Conservation (phyloP, 1,140 invertebrate genomes). For the Pomacea maculata region DNA sequence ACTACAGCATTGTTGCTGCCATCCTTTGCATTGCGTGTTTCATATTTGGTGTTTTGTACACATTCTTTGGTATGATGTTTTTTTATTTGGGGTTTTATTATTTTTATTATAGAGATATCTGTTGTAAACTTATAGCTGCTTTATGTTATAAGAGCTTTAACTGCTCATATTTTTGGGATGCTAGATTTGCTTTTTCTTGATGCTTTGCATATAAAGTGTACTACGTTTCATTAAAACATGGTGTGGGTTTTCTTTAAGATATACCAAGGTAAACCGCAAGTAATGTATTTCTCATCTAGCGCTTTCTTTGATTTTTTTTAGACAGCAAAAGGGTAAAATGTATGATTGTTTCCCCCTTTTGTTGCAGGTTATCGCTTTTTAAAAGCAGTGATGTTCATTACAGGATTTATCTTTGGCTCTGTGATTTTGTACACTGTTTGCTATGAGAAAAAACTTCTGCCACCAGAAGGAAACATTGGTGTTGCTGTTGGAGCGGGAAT, state of each 20-base stretch:
- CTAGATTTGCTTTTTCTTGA: background rate
- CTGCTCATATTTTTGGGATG: background rate
- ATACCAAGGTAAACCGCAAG: background rate
- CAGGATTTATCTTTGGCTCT: slow-evolving; percentile 85
- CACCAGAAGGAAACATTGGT: slow-evolving; percentile 78
- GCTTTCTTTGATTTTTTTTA: background rate
- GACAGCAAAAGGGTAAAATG: background rate
- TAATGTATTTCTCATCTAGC: background rate
- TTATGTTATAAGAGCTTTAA: background rate
- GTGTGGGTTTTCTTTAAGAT: background rate
- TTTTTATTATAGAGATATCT: no score
- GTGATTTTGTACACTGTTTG: slow-evolving; percentile 82
- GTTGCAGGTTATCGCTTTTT: slow-evolving; percentile 86
- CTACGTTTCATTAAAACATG: no score
- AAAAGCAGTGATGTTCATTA: slow-evolving; percentile 89
- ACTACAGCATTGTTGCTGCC: slow-evolving; percentile 70
- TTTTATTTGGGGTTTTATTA: background rate
- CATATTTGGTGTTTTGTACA: slow-evolving; percentile 73
- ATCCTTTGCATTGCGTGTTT: slow-evolving; percentile 71
- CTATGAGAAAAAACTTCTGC: slow-evolving; percentile 78
- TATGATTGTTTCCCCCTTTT: slow-evolving; percentile 8
- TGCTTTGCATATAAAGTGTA: no score
- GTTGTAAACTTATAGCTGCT: background rate
- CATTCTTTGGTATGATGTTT: slow-evolving; percentile 71
- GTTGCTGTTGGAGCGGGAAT: slow-evolving; percentile 79